phyloP scores from a whole-genome alignment of 2,113 vertebrate species.

The Myrmophylax atrothorax region DNA sequence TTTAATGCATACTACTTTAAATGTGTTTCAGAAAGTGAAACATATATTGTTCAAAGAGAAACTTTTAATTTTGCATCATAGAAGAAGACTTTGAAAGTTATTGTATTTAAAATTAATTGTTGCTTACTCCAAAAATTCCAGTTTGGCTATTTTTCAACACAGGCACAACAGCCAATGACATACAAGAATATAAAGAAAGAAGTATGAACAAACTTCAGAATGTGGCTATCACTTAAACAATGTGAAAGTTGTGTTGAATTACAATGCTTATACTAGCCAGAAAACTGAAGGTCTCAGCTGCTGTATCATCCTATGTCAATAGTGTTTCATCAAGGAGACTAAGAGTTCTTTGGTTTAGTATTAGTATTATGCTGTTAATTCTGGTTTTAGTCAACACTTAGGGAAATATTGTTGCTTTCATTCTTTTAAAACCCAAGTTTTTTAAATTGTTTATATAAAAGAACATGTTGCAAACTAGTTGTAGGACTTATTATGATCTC shows the following conservation, averaged over 20 bases:
- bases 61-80: background rate
- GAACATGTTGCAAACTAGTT: background rate
- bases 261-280: background rate
- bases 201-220: background rate
- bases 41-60: background rate
- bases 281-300: background rate
- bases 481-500: background rate
- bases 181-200: background rate
- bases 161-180: fast-evolving
- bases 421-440: background rate
- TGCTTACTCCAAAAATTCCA: background rate
- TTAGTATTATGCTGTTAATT: background rate
- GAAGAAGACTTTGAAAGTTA: background rate
- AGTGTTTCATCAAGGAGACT: background rate
- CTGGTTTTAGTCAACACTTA: background rate
- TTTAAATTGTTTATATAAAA: background rate
- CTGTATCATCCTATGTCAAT: background rate
- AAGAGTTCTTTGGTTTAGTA: background rate
- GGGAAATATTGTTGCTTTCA: background rate
- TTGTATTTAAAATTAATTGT: background rate
- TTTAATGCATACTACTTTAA: background rate
- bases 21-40: background rate
- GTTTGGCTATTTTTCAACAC: background rate
- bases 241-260: background rate
- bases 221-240: background rate